Conservation (phyloP, 2,888 invertebrate species). For the Dicyrtomina minuta region DNA sequence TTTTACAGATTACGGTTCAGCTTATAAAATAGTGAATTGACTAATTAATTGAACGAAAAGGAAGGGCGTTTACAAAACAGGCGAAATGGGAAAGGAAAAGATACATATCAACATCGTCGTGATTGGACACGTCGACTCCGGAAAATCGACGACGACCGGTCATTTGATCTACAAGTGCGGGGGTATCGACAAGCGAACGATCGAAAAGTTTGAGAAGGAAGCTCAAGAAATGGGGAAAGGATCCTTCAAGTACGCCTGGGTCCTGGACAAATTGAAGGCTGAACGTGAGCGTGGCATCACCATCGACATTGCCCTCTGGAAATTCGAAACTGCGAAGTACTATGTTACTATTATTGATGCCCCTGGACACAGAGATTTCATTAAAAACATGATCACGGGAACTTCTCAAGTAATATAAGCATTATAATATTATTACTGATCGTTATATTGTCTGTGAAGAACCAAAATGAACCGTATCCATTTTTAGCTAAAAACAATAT, state of each 20-base stretch:
- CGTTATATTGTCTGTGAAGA: too few species aligned
- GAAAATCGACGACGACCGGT: slow-evolving; percentile 95
- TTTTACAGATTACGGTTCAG: slow-evolving; percentile 36
- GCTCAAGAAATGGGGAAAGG: slow-evolving; percentile 99
- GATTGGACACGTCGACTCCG: slow-evolving; percentile 98
- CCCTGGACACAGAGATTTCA: slow-evolving; percentile 99
- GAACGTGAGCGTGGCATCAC: slow-evolving; percentile 99
- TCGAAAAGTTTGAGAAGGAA: slow-evolving; percentile 99
- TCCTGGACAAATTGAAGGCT: slow-evolving; percentile 99
- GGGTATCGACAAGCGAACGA: slow-evolving; percentile 99
- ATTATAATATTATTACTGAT: too few species aligned
- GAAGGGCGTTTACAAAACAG: slow-evolving; percentile 23
- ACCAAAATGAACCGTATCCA: not conserved
- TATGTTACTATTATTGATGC: slow-evolving; percentile 99
- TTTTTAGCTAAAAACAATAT: too few species aligned
- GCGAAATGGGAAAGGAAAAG: slow-evolving; percentile 91
- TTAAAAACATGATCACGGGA: slow-evolving; percentile 99
- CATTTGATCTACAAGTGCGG: slow-evolving; percentile 99
- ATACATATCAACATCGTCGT: slow-evolving; percentile 98
- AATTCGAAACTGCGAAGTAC: slow-evolving; percentile 94
- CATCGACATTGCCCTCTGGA: slow-evolving; percentile 98
- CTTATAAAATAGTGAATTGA: slow-evolving; percentile 23
- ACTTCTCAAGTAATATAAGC: slow-evolving; percentile 59
- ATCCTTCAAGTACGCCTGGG: slow-evolving; percentile 99
- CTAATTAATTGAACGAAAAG: slow-evolving; percentile 27